Evolutionary conservation across 2,113 vertebrate species (phyloP), one percentile per base, ranked within the genome.

Genomic region (Salvelinus fontinalis): DNA sequence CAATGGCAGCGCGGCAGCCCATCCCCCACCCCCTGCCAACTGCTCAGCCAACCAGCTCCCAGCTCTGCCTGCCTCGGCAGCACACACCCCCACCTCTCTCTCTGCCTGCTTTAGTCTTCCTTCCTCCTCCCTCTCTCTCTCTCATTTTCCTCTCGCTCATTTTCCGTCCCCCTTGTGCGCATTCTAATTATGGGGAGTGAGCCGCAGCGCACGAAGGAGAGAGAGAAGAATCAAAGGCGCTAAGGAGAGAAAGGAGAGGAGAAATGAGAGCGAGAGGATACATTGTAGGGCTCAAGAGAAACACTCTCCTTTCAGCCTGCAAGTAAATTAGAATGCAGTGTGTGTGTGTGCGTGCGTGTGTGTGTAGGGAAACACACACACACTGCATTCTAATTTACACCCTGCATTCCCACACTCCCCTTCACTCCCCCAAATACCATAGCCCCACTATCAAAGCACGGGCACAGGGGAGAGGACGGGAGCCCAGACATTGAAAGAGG

Each of bases 121-220:
- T 44, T 64, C 44, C 65, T 27, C 24, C 20, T n/a, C 74, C n/a
- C n/a, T 24, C 20, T 29, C 49, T 22, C 4, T 20, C 14, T 11
- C 31, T 22, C 64, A 8, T 39, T 26, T 12, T 20, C 22, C 69
- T 54, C 59, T 31, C 70, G 39, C 65, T 49, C 24, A 34, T 67
- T 27, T 73, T 72, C 70, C 44, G 29, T 49, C 57, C 75, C 74
- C 65, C 74, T 75, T 59, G 78, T 84, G 82, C 81, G 79, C 75
- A 82, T 81, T 83, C 84, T 86, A 86, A 86, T 86, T 86, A 86
- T 69, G 82, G 79, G 75, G 79, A 83, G 81, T 77, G 82, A 81
- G 79, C 79, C 67, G 79, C 77, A 73, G 75, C 75, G 24, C 68
- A 49, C 74, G 72, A 68, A 71, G 79, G 74, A 34, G 75, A 77